These are phyloP conservation scores for Whitmania pigra DNA, from an alignment of 1,140 invertebrate species.

Conservation along the genomic window DNA sequence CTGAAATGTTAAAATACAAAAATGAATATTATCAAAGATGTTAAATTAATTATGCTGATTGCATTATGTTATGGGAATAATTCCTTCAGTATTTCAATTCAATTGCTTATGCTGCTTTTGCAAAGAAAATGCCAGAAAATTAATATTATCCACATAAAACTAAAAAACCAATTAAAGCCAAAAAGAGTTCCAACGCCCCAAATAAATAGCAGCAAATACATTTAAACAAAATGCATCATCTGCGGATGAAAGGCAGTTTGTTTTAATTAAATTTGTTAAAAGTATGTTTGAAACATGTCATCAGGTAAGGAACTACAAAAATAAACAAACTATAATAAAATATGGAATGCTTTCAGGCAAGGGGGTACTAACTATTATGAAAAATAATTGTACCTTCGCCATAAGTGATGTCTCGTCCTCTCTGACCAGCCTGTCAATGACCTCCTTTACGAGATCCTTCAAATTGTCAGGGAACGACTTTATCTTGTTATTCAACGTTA, in stretches of 20 bases:
- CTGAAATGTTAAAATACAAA: slow-evolving; percentile 14
- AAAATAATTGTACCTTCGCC: slow-evolving; percentile 30
- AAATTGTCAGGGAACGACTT: slow-evolving; percentile 30
- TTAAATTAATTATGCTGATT: no score
- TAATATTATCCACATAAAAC: no score
- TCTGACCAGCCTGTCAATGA: slow-evolving; percentile 31
- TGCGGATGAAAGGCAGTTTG: neutral
- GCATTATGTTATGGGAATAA: no score
- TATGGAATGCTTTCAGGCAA: no score
- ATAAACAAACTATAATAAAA: no score
- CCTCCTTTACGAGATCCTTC: slow-evolving; percentile 29
- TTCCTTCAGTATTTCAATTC: no score
- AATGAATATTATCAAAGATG: neutral
- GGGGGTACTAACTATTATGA: neutral
- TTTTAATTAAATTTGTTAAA: neutral
- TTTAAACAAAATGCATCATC: no score
- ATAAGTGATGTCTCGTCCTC: slow-evolving; percentile 35
- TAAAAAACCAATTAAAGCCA: no score
- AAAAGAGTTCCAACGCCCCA: no score
- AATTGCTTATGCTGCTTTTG: no score
- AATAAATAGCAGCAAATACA: no score
- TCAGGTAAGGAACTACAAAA: neutral
- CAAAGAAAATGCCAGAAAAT: no score
- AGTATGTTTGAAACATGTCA: neutral
- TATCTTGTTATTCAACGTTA: slow-evolving; percentile 33